Evolutionary conservation across 2,797 vertebrate genomes (phyloP), one percentile per base, ranked within the genome.

Genomic region (Chaunax sp.): DNA sequence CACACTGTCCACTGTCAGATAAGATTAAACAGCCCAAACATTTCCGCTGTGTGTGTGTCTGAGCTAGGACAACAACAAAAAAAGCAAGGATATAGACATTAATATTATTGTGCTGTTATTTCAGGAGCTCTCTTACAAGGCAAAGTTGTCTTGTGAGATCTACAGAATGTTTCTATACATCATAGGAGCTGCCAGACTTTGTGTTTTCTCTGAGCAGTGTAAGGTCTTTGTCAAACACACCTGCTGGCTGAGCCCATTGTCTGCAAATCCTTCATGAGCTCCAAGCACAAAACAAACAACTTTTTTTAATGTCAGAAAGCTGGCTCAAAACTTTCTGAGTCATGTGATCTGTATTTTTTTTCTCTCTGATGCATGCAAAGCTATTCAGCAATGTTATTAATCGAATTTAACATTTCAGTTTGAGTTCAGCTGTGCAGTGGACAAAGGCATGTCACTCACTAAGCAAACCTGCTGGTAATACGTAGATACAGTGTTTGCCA

Each of bases 241-340:
- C 77, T 80, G 53, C 43, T 69, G 41, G 13, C 40, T 8, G 1
- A 22, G 18, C n/a, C 65, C 26, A 53, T 75, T 78, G 80, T 77
- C 55, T 40, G 0, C 38, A 53, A 37, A 25, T 8, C 50, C 47
- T 61, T 64, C 37, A 62, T 40, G 23, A 47, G 54, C 51, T 62
- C 11, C 23, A 19, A 59, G 25, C 14, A 35, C 37, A 50, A 47
- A 73, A 55, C 51, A 75, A 49, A 23, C 33, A 33, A 11, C 23
- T 33, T 13, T 52, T 30, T 69, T 58, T 51, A 20, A 60, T n/a
- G 53, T 66, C 40, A 22, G 12, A 61, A 9, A 55, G n/a, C 53
- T 15, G 19, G 0, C 13, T 66, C 20, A 45, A 51, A 56, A 19
- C 49, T 67, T 37, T 57, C 26, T 50, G 56, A 8, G 13, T 62